Conservation (phyloP, 2,888 invertebrate genomes). For the Dynastes maya region DNA sequence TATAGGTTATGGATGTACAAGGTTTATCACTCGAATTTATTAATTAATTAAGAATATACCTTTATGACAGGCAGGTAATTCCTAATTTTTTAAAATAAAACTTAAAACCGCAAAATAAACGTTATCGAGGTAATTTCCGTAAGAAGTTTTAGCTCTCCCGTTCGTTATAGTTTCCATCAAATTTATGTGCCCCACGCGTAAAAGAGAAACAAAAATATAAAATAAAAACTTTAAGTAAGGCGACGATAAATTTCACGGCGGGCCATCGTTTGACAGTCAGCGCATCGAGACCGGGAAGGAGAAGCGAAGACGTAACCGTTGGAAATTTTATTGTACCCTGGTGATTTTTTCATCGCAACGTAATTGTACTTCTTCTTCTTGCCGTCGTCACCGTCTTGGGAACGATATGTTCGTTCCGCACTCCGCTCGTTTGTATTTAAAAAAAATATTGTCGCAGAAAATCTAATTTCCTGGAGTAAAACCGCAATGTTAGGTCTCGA, state of each 20-base stretch:
- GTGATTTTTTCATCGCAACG: conserved; percentile 45
- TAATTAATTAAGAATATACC: too few species aligned
- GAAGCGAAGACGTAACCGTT: conserved; percentile 30
- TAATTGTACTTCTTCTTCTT: conserved; percentile 44
- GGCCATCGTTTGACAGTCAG: conserved; percentile 36
- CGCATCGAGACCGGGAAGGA: conserved; percentile 8
- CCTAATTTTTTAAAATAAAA: too few species aligned
- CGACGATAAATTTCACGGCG: conserved; percentile 31
- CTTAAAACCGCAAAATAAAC: too few species aligned
- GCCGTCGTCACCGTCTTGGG: conserved; percentile 7
- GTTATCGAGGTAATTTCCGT: not conserved
- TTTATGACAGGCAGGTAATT: too few species aligned
- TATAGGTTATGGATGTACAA: too few species aligned
- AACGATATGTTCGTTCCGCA: conserved; percentile 34
- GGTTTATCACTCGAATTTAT: too few species aligned
- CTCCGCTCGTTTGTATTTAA: conserved; percentile 15
- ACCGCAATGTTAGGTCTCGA: conserved; percentile 5
- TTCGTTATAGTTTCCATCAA: conserved; percentile 4
- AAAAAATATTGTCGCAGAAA: conserved; percentile 25
- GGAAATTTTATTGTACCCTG: conserved; percentile 43
- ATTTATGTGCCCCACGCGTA: conserved; percentile 26
- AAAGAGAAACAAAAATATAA: conserved; percentile 37
- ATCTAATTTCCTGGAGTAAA: conserved; percentile 24
- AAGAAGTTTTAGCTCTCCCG: not conserved
- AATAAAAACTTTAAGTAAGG: conserved; percentile 43